These are phyloP conservation scores for Acutogordius australiensis DNA, from an alignment of 2,888 invertebrate species.

Conservation along the genomic window DNA sequence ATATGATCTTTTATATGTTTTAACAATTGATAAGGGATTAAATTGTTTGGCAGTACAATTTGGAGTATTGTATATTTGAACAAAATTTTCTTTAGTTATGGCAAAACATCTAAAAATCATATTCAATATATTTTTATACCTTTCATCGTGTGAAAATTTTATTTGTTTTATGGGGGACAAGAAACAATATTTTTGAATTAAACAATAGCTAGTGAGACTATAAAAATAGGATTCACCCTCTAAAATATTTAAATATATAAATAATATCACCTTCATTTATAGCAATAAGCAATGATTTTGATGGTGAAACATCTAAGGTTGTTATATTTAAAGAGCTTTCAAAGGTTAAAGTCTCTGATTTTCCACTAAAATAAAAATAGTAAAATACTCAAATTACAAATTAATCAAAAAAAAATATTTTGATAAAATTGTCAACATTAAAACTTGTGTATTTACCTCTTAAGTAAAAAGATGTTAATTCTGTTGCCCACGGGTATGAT, in stretches of 20 bases:
- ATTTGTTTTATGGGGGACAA: not conserved
- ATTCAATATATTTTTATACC: not conserved
- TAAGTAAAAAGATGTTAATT: not conserved
- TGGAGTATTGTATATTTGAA: conserved; percentile 47
- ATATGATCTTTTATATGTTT: conserved; percentile 46
- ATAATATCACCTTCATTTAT: not conserved
- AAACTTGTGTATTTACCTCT: not conserved
- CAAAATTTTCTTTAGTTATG: conserved; percentile 51
- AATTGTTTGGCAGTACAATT: conserved; percentile 46
- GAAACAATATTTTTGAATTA: conserved; percentile 7
- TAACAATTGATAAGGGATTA: conserved; percentile 54
- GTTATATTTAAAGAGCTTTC: conserved; percentile 5
- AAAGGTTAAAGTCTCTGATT: not conserved
- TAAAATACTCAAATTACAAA: not conserved
- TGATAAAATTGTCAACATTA: no score
- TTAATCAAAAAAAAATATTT: no score
- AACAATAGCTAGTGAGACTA: not conserved
- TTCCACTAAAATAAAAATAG: not conserved
- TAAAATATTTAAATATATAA: not conserved
- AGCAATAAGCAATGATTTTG: not conserved
- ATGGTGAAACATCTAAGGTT: not conserved
- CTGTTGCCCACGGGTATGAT: not conserved
- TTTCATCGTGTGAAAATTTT: not conserved
- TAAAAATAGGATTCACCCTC: conserved; percentile 4
- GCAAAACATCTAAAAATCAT: conserved; percentile 38